Base-by-base conservation (phyloP, 2,113 vertebrate genomes). In the Romanogobio albipinnatus region DNA sequence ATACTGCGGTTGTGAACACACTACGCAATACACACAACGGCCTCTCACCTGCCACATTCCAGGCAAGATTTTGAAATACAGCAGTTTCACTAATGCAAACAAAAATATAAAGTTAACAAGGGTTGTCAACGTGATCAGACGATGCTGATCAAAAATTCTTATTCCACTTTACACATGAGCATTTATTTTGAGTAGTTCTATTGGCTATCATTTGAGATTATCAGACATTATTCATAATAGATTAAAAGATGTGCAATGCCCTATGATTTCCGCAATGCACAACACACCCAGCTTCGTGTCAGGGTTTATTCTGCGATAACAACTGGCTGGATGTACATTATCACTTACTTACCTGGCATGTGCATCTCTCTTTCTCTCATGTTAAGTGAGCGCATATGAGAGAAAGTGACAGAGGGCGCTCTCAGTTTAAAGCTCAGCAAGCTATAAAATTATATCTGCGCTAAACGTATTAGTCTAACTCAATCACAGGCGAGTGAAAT, bases 21-120 rank as follows among this genome's bases (percentile, higher is more conserved):
- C 47, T 22, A 56, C 6, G 8, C n/a, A 81, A 81, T 15, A 66
- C n/a, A 66, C 9, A 79, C 15, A 24, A 45, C 7, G 22, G 43
- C 8, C 58, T 62, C 45, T 53, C 26, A 22, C 9, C 5, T 11
- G 79, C 19, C 45, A 8, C 79, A 81, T 81, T 81, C 79, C 79
- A 53, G 61, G 17, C 45, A 49, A 68, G 43, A 47, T 64, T 49
- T 33, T n/a, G 56, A 24, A 43, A 61, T 22, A 13, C 10, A n/a
- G 77, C 29, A 79, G 77, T 62, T 47, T 79, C 22, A 4, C 13
- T 79, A 17, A 29, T 62, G 56, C 3, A 66, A 66, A 33, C 4
- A 0, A 22, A 66, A 29, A 33, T 17, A 49, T 1, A 81, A 80
- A 22, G 43, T 17, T 5, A 66, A 66, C n/a, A 33, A 51, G n/a